Percentiles rank a stretch among this genome's conserved stretches.
These are phyloP conservation scores for Dexiosoma caninum DNA, from an alignment of 2,888 invertebrate species.

Conservation along the genomic window DNA sequence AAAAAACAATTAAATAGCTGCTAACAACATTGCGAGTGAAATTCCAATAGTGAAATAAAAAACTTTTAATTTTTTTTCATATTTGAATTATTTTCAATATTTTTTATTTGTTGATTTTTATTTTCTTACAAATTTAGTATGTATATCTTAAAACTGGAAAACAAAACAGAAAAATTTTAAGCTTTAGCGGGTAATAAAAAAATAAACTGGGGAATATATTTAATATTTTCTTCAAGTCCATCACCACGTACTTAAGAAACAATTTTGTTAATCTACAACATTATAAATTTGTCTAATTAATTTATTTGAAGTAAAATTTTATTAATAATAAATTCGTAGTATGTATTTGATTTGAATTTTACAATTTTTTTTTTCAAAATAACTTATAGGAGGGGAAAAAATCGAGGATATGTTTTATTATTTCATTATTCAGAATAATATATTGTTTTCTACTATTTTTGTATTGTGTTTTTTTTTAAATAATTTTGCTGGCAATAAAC, in stretches of 20 bases:
- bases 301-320: conserved; percentile 47
- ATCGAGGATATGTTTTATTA: conserved; percentile 37
- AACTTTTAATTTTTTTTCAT: no score
- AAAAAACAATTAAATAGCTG: no score
- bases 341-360: conserved; percentile 7
- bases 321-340: conserved; percentile 52
- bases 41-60: no score
- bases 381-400: not conserved
- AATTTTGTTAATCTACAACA: conserved; percentile 25
- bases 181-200: conserved; percentile 20
- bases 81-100: conserved; percentile 32
- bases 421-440: not conserved
- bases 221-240: conserved; percentile 20
- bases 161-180: conserved; percentile 21
- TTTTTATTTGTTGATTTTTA: conserved; percentile 15
- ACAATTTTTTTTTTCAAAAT: not conserved
- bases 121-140: conserved; percentile 3
- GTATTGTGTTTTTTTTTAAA: not conserved
- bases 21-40: no score
- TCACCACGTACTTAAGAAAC: conserved; percentile 4
- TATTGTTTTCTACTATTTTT: not conserved
- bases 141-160: conserved; percentile 27
- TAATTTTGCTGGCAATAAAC: not conserved
- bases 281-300: conserved; percentile 35
- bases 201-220: not conserved